Evolutionary conservation across 2,888 invertebrate species (phyloP), one percentile per base, ranked within the genome.

Genomic region (Criorhina ranunculi): DNA sequence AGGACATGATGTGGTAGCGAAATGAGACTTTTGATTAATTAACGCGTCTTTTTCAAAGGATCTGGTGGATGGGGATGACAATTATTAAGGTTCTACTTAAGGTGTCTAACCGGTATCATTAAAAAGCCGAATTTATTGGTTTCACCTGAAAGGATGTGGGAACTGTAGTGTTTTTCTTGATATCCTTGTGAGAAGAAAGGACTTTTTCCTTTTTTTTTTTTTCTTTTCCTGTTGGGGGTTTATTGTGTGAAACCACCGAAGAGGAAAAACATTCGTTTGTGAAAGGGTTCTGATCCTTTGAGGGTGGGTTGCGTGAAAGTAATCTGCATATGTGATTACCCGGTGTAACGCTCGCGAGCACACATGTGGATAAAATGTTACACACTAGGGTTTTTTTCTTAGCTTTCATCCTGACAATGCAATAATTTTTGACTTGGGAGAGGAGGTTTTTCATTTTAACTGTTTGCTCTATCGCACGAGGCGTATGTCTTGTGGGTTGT

Each of bases 241-340:
- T 76, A 80, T 76, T 76, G 80, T 85, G 80, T 49, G 69, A 75
- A 85, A 76, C 85, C 85, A 80, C 64, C 80, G 80, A 80, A 70
- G 80, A 85, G 80, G 85, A 85, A 85, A 85, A 85, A 80, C 85
- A 70, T 76, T 85, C 80, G 42, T 76, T 82, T 44, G 33, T 33
- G 31, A 76, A 85, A 80, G 85, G 80, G 85, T 85, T 85, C 40
- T 37, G 33, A 55, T 35, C 17, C 57, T 67, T 44, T 46, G 51
- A 51, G 51, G 53, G 69, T 64, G 37, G 60, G 37, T 55, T 59
- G 83, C 60, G 79, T 83, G 72, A 83, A 80, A 69, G 75, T 85
- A 85, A 85, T 85, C 80, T 85, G 85, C 85, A 85, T 85, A 85
- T 80, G 75, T 85, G 85, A 85, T 85, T 80, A 85, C 80, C 69